Evolutionary conservation across 2,888 invertebrate genomes (phyloP).

Genomic region (Hedya salicella): DNA sequence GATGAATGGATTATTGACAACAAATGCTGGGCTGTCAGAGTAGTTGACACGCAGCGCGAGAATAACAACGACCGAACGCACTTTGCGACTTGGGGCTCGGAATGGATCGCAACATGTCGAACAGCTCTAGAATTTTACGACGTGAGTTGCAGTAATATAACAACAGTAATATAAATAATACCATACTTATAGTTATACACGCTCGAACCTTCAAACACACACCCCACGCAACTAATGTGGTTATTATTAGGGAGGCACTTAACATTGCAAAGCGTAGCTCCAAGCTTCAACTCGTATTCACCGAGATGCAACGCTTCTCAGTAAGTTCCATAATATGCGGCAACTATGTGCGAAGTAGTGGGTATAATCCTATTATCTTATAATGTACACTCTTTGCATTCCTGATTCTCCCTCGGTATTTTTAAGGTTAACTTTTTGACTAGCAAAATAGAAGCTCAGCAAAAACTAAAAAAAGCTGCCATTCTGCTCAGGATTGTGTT

Average conservation of each 20-base stretch:
- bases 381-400: conserved; percentile 25
- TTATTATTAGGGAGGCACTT: conserved; percentile 27
- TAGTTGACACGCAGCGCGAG: too few species aligned
- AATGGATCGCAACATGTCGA: too few species aligned
- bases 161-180: not conserved
- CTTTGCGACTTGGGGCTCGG: too few species aligned
- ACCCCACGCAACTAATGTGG: conserved; percentile 16
- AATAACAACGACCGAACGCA: too few species aligned
- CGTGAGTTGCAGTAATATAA: too few species aligned
- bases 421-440: conserved; percentile 11
- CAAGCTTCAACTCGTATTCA: conserved; percentile 23
- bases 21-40: too few species aligned
- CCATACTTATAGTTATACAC: conserved; percentile 6
- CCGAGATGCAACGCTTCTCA: conserved; percentile 26
- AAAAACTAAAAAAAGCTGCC: not conserved
- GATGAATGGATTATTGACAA: too few species aligned
- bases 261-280: conserved; percentile 27
- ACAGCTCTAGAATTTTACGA: too few species aligned
- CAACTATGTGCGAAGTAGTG: conserved; percentile 25
- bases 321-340: conserved; percentile 28
- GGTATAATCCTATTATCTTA: conserved; percentile 34
- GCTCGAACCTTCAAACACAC: not conserved
- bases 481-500: too few species aligned
- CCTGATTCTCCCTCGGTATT: conserved; percentile 1
- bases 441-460: not conserved